Evolutionary conservation across 2,888 invertebrate species (phyloP).

Genomic region (Drosophila mettleri): DNA sequence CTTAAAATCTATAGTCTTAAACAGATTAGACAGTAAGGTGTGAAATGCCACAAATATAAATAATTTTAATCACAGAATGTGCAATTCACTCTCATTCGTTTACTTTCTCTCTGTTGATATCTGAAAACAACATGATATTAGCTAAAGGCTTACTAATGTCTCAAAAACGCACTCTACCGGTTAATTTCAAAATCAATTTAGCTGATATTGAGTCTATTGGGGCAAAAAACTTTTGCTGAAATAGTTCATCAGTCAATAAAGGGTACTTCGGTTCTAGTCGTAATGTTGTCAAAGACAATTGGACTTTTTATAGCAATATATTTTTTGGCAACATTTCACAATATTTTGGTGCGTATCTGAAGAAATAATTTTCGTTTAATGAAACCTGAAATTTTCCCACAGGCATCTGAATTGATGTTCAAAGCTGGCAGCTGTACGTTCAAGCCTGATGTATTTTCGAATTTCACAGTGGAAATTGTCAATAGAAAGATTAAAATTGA

Average conservation of each 20-base stretch:
- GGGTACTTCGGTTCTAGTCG: background rate
- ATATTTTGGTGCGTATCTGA: background rate
- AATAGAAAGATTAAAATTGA: slow-evolving; percentile 51
- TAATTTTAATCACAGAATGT: background rate
- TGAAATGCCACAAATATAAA: background rate
- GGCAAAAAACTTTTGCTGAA: background rate
- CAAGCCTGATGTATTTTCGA: slow-evolving; percentile 51
- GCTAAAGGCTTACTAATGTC: background rate
- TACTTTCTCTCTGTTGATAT: background rate
- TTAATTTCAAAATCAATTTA: background rate
- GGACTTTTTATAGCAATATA: background rate
- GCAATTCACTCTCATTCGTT: background rate
- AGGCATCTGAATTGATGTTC: slow-evolving; percentile 53
- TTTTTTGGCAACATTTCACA: background rate
- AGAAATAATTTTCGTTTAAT: background rate
- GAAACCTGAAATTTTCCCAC: background rate
- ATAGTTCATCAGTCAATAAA: background rate
- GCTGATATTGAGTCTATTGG: background rate
- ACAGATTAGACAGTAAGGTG: background rate
- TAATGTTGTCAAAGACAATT: background rate
- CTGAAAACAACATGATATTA: background rate
- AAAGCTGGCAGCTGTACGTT: slow-evolving; percentile 47
- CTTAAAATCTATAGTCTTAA: too few species aligned
- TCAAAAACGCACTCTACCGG: background rate
- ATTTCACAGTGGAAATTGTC: slow-evolving; percentile 48